Base-by-base conservation (phyloP, 1,140 invertebrate genomes). In the Hyles euphorbiae region DNA sequence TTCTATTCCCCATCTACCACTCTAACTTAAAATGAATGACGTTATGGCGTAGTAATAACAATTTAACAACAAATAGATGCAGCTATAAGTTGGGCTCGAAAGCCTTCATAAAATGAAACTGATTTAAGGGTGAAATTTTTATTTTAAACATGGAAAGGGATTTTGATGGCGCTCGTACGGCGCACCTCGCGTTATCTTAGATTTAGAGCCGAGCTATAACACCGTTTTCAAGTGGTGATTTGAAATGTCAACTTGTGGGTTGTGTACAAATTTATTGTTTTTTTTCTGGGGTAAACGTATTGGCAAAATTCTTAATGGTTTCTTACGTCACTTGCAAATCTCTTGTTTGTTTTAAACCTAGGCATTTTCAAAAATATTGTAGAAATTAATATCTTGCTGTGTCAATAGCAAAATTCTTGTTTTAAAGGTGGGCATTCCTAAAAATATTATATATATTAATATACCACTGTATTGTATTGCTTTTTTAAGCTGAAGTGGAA, bases 141-240 rank as follows among this genome's bases (percentile, higher is more conserved):
- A 88, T 88, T 88, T 88, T 88, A 88, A 88, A 88, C 84, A 88
- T 88, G 79, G 84, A 65, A 76, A 82, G 81, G 84, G 84, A 84
- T 78, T 82, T 76, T 80, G 75, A 81, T 81, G 76, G 84, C 76
- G 74, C 72, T 74, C 72, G 68, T 66, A 78, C 63, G 84, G 78
- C 78, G 76, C 62, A 45, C 53, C 61, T 52, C 67, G 61, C 77
- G 73, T 84, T 86, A 83, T 78, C 74, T 81, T 71, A 84, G 84
- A 87, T 86, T 87, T 87, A 87, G 70, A 58, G 73, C 58, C 72
- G 68, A 68, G 74, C 75, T 78, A 79, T 75, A 74, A 78, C 67
- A 67, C 51, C 61, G 63, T 44, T 55, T 54, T 45, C 68, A 68
- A 74, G 67, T 54, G 72, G 72, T 72, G 67, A 74, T 78, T 74